phyloP scores from a whole-genome alignment of 2,888 invertebrate species.

The Agriopis leucophaearia region DNA sequence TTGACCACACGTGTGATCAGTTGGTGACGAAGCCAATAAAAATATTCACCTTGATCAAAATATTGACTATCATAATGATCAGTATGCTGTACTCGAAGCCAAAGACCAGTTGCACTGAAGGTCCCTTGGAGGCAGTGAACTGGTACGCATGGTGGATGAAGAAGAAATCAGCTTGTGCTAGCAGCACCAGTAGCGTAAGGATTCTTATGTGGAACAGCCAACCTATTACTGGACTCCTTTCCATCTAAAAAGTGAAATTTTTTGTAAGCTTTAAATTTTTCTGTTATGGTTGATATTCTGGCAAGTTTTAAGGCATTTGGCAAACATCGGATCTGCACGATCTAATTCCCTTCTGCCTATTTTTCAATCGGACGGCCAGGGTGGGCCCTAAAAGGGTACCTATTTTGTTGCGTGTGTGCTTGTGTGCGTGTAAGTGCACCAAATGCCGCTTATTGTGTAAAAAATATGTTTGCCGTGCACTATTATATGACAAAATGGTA shows the following conservation, averaged over 20 bases:
- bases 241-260: slow-evolving; percentile 91
- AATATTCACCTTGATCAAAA: slow-evolving; percentile 91
- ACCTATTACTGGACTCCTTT: slow-evolving; percentile 98
- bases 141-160: slow-evolving; percentile 98
- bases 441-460: too few species aligned
- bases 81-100: slow-evolving; percentile 99
- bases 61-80: slow-evolving; percentile 96
- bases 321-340: too few species aligned
- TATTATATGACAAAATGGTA: too few species aligned
- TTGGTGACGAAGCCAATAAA: too few species aligned
- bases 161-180: slow-evolving; percentile 94
- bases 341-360: too few species aligned
- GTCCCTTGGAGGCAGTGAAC: slow-evolving; percentile 96
- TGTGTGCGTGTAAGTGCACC: too few species aligned
- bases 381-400: too few species aligned
- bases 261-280: not conserved
- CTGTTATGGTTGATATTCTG: not conserved
- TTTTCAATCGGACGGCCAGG: too few species aligned
- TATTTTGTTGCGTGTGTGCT: too few species aligned
- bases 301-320: too few species aligned
- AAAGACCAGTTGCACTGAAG: slow-evolving; percentile 99
- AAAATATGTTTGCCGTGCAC: too few species aligned
- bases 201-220: slow-evolving; percentile 97
- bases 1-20: too few species aligned
- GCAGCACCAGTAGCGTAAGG: slow-evolving; percentile 91